phyloP scores from a whole-genome alignment of 2,797 vertebrate species.

The Sebastes melanostomus region DNA sequence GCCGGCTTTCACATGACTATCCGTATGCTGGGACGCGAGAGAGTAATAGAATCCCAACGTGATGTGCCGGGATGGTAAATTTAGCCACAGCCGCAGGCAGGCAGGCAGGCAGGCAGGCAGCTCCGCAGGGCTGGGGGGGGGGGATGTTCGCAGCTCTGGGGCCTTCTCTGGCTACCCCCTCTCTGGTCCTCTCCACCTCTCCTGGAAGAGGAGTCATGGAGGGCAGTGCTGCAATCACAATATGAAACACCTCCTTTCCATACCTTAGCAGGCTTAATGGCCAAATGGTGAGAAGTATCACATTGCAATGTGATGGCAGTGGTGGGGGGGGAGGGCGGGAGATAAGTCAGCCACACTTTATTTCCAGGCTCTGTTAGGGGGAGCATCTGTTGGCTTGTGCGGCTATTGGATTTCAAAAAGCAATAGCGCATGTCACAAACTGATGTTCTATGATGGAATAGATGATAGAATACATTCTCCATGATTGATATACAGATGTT shows the following conservation, averaged over 20 bases:
- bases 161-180: slow-evolving; percentile 43
- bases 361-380: slow-evolving; percentile 58
- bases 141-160: slow-evolving; percentile 38
- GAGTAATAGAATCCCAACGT: slow-evolving; percentile 83
- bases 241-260: slow-evolving; percentile 72
- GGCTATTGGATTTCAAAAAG: slow-evolving; percentile 64
- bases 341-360: slow-evolving; percentile 56
- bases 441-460: slow-evolving; percentile 23
- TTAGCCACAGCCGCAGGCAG: slow-evolving; percentile 71
- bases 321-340: slow-evolving; percentile 10
- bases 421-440: slow-evolving; percentile 49
- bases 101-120: slow-evolving; percentile 52
- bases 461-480: slow-evolving; percentile 20
- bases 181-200: slow-evolving; percentile 38
- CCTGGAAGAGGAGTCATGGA: slow-evolving; percentile 54
- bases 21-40: slow-evolving; percentile 53
- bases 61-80: slow-evolving; percentile 80
- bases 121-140: slow-evolving; percentile 25
- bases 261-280: slow-evolving; percentile 59
- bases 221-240: slow-evolving; percentile 61
- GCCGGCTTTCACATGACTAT: slow-evolving; percentile 70
- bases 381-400: slow-evolving; percentile 66
- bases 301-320: slow-evolving; percentile 61
- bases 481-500: slow-evolving; percentile 56
- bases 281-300: slow-evolving; percentile 71